These are phyloP conservation scores for Menura novaehollandiae DNA, from an alignment of 2,113 vertebrate species.

Conservation along the genomic window DNA sequence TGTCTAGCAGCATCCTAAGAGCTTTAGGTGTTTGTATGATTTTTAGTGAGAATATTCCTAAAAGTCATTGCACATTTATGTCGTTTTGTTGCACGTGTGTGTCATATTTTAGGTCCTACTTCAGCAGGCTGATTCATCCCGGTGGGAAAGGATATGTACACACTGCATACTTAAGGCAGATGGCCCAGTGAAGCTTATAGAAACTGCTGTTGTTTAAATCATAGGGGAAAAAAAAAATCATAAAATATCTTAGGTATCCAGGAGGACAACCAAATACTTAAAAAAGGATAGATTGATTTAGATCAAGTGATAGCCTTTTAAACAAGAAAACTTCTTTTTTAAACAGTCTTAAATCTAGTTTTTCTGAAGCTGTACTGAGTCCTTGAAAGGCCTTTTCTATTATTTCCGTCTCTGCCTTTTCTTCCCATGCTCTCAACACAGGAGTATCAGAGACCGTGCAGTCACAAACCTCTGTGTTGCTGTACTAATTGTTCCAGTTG, in stretches of 20 bases:
- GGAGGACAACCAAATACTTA: not conserved
- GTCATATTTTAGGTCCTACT: not conserved
- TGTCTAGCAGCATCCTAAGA: not conserved
- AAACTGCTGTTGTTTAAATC: not conserved
- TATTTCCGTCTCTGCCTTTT: not conserved
- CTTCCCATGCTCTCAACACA: not conserved
- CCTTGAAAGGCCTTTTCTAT: not conserved
- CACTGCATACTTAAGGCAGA: not conserved
- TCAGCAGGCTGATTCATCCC: conserved; percentile 15
- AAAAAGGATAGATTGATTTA: not conserved
- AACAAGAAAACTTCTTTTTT: not conserved
- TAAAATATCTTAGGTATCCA: not conserved
- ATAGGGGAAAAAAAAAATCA: fast-evolving
- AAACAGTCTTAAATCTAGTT: not conserved
- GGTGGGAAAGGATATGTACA: not conserved
- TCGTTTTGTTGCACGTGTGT: not conserved
- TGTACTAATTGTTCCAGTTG: not conserved
- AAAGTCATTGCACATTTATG: not conserved
- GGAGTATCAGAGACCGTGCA: not conserved
- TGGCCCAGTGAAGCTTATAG: not conserved
- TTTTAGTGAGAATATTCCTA: not conserved
- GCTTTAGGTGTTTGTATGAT: not conserved
- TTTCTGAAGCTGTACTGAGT: not conserved
- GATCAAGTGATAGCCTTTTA: not conserved
- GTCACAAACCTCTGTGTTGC: not conserved